These are phyloP conservation scores for Stichodactyla helianthus DNA, from an alignment of 64 coral and sea anemone species.

Conservation along the genomic window DNA sequence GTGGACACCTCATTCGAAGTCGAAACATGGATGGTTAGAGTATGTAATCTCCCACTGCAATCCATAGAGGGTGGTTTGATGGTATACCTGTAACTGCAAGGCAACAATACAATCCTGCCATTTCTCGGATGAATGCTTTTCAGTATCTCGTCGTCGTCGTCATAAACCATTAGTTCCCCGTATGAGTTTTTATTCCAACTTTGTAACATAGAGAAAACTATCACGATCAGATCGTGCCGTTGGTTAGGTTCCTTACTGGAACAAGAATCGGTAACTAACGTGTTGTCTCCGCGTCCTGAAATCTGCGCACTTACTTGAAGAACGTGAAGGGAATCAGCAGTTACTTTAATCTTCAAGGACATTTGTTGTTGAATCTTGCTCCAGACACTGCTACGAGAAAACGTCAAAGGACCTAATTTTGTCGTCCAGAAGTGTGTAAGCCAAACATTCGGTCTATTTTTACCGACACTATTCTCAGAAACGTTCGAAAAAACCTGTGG, in stretches of 20 bases:
- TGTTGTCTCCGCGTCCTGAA: conserved; percentile 11
- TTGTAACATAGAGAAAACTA: conserved; percentile 38
- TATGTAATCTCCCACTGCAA: conserved; percentile 15
- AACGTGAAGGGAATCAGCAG: background rate
- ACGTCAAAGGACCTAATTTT: conserved; percentile 29
- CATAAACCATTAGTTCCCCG: conserved; percentile 71
- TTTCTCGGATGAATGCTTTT: conserved; percentile 60
- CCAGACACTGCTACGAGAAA: conserved; percentile 33
- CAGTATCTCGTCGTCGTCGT: conserved; percentile 50
- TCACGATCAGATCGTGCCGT: background rate
- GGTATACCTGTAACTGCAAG: conserved; percentile 23
- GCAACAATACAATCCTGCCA: conserved; percentile 54
- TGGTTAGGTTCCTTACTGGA: background rate
- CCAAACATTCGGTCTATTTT: background rate
- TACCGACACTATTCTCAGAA: background rate
- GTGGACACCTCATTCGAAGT: background rate
- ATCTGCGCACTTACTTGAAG: background rate
- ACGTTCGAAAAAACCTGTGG: background rate
- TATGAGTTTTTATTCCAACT: conserved; percentile 57
- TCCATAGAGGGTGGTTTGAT: conserved; percentile 61
- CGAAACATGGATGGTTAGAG: conserved; percentile 31
- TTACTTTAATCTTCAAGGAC: background rate
- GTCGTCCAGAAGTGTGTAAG: conserved; percentile 42
- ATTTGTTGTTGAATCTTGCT: background rate
- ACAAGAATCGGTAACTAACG: background rate